Evolutionary conservation across 2,888 invertebrate species (phyloP), one percentile per base, ranked within the genome.

Genomic region (Byasa hedistus): DNA sequence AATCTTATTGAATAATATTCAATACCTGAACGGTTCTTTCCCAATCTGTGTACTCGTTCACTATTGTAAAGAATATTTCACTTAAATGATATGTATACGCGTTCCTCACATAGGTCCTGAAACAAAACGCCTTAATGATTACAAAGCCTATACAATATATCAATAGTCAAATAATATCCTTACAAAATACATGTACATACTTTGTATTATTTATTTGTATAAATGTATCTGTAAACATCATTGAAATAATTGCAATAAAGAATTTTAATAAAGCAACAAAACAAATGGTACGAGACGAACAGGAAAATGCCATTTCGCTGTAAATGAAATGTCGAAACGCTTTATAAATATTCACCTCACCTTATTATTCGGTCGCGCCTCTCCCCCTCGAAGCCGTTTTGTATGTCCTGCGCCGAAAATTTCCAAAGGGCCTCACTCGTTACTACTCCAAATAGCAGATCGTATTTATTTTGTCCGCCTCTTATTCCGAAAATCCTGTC

Each of bases 21-120:
- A 75, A 80, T 80, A 92, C 92, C 85, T 92, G 92, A 17, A 97
- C 96, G 51, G 97, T 97, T 75, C 97, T 92, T 79, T 97, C 97
- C 99, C 99, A 99, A 85, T 99, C 98, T 36, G 98, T 99, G 84
- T 99, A 99, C 82, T 99, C 98, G 82, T 98, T 98, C 71, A 98
- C 97, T 68, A 98, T 96, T 73, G 99, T 98, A 85, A 97, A 97
- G 92, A 98, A 98, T 83, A 99, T 98, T 91, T 99, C 99, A 80
- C 98, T 98, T 77, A 98, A 94, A 91, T 99, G 99, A 93, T 97
- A 99, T 84, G 96, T 96, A 91, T 98, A 99, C 64, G 98, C 96
- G 87, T 99, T 98, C 72, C 98, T 94, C 61, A 99, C 98, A 86
- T 98, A 97, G 59, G 98, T 97, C 80, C 98, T 92, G 86, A 27